Evolutionary conservation across 1,140 invertebrate genomes (phyloP).

Genomic region (Lysiphlebus fabarum): DNA sequence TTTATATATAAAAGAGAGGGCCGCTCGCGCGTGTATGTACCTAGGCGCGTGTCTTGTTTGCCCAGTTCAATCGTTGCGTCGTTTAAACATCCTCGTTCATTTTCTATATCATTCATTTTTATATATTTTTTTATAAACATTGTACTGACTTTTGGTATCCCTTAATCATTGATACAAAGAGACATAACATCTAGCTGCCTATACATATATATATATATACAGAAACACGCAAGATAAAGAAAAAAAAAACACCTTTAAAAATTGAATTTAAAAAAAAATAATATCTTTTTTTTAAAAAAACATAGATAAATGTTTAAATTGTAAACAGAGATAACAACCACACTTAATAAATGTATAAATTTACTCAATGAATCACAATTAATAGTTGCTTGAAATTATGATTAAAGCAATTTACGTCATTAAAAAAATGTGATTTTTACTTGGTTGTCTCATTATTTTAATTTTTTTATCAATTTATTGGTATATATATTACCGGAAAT

Average conservation of each 20-base stretch:
- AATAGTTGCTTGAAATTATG: not conserved
- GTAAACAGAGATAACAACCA: not conserved
- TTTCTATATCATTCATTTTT: slow-evolving; percentile 1
- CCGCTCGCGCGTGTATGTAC: slow-evolving; percentile 20
- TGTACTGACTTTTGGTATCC: not conserved
- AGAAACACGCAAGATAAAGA: too few species aligned
- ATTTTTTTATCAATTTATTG: too few species aligned
- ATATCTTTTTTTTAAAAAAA: too few species aligned
- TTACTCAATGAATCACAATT: slow-evolving; percentile 9
- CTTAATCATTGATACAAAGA: slow-evolving; percentile 13
- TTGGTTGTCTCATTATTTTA: too few species aligned
- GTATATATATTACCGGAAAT: too few species aligned
- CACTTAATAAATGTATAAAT: not conserved
- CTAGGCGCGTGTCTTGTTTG: slow-evolving; percentile 23
- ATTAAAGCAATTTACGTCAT: too few species aligned
- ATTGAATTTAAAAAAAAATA: too few species aligned
- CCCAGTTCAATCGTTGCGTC: slow-evolving; percentile 18
- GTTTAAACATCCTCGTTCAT: slow-evolving; percentile 16
- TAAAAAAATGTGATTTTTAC: too few species aligned
- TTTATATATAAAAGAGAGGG: slow-evolving; percentile 20
- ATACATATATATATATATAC: too few species aligned
- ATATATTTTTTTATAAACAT: not conserved
- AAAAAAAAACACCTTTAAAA: too few species aligned
- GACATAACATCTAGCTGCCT: too few species aligned
- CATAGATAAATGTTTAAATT: not conserved